Evolutionary conservation across 2,113 vertebrate genomes (phyloP).

Genomic region (Heterochromis multidens): DNA sequence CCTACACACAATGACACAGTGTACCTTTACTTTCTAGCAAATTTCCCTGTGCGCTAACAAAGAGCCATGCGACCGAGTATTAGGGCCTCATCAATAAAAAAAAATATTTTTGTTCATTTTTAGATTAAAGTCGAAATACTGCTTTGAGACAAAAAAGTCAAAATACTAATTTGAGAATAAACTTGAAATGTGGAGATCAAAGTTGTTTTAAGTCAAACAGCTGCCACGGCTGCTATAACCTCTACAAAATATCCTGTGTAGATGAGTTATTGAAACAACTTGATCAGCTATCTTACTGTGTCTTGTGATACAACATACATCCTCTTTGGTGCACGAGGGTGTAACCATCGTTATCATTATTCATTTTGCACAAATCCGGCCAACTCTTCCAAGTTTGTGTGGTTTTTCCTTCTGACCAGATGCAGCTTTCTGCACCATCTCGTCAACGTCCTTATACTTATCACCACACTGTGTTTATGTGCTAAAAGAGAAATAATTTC

Average conservation of each 20-base stretch:
- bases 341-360: not conserved
- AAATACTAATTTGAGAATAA: not conserved
- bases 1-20: not conserved
- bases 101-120: not conserved
- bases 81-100: not conserved
- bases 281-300: not conserved
- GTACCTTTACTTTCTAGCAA: too few relatives aligned
- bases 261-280: rapidly evolving
- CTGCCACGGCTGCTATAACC: not conserved
- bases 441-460: too few relatives aligned
- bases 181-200: not conserved
- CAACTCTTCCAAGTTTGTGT: too few relatives aligned
- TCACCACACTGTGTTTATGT: too few relatives aligned
- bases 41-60: not conserved
- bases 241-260: not conserved
- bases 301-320: not conserved
- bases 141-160: too few relatives aligned
- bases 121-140: not conserved
- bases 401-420: too few relatives aligned
- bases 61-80: not conserved
- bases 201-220: not conserved
- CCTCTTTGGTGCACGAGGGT: rapidly evolving
- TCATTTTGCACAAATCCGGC: too few relatives aligned
- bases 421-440: too few relatives aligned
- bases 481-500: too few relatives aligned